A percentile compares a stretch with the other conserved stretches of the same genome.
Conservation (phyloP, 2,888 invertebrate genomes). For the Operophtera brumata region DNA sequence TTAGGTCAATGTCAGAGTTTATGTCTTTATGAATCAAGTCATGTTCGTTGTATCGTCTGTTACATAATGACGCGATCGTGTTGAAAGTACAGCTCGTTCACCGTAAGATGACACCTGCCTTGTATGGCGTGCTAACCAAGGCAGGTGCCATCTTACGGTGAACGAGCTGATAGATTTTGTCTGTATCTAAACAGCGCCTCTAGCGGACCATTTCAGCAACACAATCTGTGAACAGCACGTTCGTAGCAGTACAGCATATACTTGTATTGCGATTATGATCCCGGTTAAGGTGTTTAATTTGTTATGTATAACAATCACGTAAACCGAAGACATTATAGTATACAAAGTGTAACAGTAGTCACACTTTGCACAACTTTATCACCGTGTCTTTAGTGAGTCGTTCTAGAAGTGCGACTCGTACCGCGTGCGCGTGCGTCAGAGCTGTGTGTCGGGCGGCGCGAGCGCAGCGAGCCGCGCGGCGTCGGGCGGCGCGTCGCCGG, state of each 20-base stretch:
- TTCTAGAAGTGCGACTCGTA: slow-evolving; percentile 62
- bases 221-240: background rate
- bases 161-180: background rate
- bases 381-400: background rate
- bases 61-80: background rate
- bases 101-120: no score
- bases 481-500: slow-evolving; percentile 53
- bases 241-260: background rate
- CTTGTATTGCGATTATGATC: no score
- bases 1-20: no score
- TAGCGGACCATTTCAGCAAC: background rate
- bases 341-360: no score
- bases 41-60: background rate
- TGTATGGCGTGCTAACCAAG: no score
- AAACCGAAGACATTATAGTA: no score
- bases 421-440: slow-evolving; percentile 51
- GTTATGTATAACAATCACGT: no score
- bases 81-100: no score
- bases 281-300: no score
- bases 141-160: no score
- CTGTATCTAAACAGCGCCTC: background rate
- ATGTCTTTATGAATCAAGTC: no score
- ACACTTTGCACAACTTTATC: no score
- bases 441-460: slow-evolving; percentile 54
- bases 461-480: slow-evolving; percentile 28